These are phyloP conservation scores for Brachionus paranguensis DNA, from an alignment of 1,140 invertebrate species.

Conservation along the genomic window DNA sequence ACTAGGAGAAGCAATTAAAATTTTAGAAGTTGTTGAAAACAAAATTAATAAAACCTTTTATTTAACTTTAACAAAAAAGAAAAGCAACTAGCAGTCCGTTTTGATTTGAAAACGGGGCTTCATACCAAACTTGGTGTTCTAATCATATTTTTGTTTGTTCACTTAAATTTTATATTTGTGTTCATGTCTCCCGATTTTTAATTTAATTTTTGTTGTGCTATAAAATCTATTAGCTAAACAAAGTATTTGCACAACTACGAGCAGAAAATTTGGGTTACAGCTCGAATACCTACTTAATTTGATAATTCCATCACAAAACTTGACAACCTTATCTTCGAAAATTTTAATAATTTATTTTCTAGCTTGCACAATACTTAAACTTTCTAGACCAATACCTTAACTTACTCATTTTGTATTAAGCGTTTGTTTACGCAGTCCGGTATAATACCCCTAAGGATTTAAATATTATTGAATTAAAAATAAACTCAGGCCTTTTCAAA, in stretches of 20 bases:
- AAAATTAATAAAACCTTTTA: background rate
- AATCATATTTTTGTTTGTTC: background rate
- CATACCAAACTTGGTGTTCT: background rate
- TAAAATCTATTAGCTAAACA: background rate
- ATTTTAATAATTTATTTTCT: constrained; percentile 4
- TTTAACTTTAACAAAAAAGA: background rate
- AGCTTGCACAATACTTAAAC: background rate
- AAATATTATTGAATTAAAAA: background rate
- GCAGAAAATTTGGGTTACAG: background rate
- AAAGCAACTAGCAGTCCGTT: background rate
- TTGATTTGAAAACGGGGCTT: background rate
- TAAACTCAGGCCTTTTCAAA: background rate
- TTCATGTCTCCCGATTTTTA: constrained; percentile 1
- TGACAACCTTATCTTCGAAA: background rate
- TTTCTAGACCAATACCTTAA: background rate
- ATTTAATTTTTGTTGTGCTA: constrained; percentile 20
- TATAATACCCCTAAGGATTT: background rate
- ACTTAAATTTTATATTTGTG: background rate
- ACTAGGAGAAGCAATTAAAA: background rate
- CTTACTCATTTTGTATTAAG: background rate
- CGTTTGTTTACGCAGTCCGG: background rate
- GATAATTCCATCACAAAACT: background rate
- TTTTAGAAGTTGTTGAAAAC: background rate
- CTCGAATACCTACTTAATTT: background rate
- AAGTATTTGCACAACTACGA: constrained; percentile 8